phyloP scores from a whole-genome alignment of 2,888 invertebrate species.

The Rhingia rostrata region DNA sequence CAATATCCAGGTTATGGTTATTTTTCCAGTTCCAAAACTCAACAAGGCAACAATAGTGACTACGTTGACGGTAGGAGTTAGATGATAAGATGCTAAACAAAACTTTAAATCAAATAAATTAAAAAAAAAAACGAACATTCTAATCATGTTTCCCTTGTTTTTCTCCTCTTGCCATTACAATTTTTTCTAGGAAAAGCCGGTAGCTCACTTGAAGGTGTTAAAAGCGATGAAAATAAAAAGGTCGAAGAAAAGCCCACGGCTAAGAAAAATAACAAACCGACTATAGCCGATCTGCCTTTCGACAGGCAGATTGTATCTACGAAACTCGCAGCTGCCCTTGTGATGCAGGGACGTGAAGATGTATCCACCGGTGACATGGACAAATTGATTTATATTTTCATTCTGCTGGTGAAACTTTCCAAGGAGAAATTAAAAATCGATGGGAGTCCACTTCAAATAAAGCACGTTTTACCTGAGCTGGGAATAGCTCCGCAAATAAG shows the following conservation, averaged over 20 bases:
- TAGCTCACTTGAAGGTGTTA: constrained; percentile 75
- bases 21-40: constrained; percentile 48
- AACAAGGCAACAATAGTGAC: constrained; percentile 21
- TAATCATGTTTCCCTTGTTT: constrained; percentile 21
- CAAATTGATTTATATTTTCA: constrained; percentile 90
- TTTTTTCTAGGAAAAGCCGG: constrained; percentile 56
- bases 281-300: constrained; percentile 85
- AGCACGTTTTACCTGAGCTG: constrained; percentile 76
- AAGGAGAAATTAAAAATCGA: constrained; percentile 79
- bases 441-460: constrained; percentile 74
- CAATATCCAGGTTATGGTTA: constrained; percentile 22
- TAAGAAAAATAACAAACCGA: constrained; percentile 81
- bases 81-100: constrained; percentile 27
- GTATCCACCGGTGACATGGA: constrained; percentile 91
- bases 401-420: constrained; percentile 87
- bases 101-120: constrained; percentile 1
- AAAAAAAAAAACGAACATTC: constrained; percentile 24
- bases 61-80: constrained; percentile 58
- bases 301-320: constrained; percentile 91
- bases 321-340: constrained; percentile 91
- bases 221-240: constrained; percentile 77
- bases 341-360: constrained; percentile 91
- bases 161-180: constrained; percentile 30
- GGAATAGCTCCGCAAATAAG: constrained; percentile 76
- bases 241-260: constrained; percentile 78